Evolutionary conservation across 2,113 vertebrate genomes (phyloP).

Genomic region (Rhabdornis inornatus): DNA sequence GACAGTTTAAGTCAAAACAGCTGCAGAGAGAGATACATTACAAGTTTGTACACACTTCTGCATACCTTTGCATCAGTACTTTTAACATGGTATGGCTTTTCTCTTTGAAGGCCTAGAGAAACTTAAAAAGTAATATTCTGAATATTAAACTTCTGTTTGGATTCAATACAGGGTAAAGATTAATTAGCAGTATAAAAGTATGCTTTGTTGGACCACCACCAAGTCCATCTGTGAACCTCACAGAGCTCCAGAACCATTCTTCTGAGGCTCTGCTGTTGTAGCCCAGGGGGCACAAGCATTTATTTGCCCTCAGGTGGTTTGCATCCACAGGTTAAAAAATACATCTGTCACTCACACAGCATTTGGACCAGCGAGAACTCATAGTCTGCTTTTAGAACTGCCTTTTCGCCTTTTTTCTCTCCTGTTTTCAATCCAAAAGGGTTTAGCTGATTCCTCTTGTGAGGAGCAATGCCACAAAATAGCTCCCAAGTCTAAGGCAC

Average conservation of each 20-base stretch:
- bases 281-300: background rate
- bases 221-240: background rate
- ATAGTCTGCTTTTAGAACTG: background rate
- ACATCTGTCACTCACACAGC: background rate
- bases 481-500: background rate
- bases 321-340: background rate
- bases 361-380: background rate
- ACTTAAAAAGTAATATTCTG: background rate
- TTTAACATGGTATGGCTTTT: background rate
- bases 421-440: background rate
- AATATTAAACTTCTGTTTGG: background rate
- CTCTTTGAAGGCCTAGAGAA: background rate
- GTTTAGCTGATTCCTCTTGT: background rate
- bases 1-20: background rate
- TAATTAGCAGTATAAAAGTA: background rate
- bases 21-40: background rate
- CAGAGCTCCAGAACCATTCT: background rate
- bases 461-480: background rate
- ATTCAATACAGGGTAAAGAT: background rate
- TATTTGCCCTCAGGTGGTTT: background rate
- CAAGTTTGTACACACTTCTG: background rate
- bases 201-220: background rate
- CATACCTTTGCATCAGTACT: background rate
- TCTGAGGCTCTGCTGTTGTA: background rate
- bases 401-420: background rate